phyloP scores from a whole-genome alignment of 2,888 invertebrate genomes.

The Smittia sp. region DNA sequence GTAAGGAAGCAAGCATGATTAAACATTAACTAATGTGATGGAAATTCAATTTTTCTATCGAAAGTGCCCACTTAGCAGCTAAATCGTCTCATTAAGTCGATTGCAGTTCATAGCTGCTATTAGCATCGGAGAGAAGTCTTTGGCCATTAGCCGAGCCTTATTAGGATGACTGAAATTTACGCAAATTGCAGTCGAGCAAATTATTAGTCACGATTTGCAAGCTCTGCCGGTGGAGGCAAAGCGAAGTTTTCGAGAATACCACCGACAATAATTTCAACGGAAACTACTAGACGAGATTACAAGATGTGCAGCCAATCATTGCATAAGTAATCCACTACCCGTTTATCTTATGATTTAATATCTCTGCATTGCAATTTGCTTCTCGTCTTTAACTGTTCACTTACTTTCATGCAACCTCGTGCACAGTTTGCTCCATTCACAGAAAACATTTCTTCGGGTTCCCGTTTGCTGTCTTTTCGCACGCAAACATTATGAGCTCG shows the following conservation, averaged over 20 bases:
- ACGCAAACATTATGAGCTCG: constrained; percentile 3
- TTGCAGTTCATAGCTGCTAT: neutral
- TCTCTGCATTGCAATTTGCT: constrained; percentile 5
- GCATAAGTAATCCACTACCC: neutral
- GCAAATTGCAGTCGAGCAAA: constrained; percentile 38
- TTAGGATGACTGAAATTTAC: constrained; percentile 32
- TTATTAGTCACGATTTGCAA: constrained; percentile 40
- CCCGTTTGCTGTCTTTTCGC: neutral
- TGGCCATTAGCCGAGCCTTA: constrained; percentile 28
- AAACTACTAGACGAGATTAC: neutral
- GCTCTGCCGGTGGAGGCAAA: neutral
- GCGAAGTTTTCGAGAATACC: neutral
- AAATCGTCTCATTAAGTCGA: constrained; percentile 11
- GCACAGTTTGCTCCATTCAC: neutral
- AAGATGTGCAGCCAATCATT: constrained; percentile 19
- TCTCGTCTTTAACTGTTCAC: constrained; percentile 9
- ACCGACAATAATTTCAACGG: neutral
- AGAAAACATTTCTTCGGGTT: neutral
- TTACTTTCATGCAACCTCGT: neutral
- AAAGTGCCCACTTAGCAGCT: neutral
- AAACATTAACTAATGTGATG: neutral
- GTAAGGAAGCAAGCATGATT: constrained; percentile 48
- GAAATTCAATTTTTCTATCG: constrained; percentile 19
- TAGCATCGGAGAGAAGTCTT: constrained; percentile 7
- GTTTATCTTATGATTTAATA: constrained; percentile 28